A percentile compares a stretch with the other conserved stretches of the same genome.
Evolutionary conservation across 2,797 vertebrate species (phyloP).

Genomic region (Acanthopagrus latus): DNA sequence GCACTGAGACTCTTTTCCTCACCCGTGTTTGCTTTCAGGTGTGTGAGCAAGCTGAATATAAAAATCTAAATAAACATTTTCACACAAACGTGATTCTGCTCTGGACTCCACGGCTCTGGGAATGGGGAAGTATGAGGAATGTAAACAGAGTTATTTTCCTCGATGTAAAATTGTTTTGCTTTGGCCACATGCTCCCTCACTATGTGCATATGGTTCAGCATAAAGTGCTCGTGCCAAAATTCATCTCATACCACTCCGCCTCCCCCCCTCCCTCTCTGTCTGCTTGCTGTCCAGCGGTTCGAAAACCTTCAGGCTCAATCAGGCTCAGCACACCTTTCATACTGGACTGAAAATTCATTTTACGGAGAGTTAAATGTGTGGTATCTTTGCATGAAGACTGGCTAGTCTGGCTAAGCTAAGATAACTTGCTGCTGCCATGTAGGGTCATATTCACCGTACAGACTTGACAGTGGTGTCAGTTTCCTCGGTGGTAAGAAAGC

Average conservation of each 20-base stretch:
- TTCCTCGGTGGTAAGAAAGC: background rate
- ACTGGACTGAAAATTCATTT: background rate
- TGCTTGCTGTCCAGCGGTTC: background rate
- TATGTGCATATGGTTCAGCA: slow-evolving; percentile 43
- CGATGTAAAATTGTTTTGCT: slow-evolving; percentile 33
- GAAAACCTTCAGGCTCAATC: background rate
- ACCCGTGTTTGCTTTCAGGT: slow-evolving; percentile 57
- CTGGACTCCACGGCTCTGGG: slow-evolving; percentile 43
- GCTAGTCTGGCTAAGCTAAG: no score
- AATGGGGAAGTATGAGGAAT: slow-evolving; percentile 65
- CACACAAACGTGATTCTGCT: slow-evolving; percentile 58
- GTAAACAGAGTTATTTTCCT: slow-evolving; percentile 70
- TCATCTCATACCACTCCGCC: slow-evolving; percentile 39
- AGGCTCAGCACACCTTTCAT: slow-evolving; percentile 6
- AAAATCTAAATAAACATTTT: slow-evolving; percentile 72
- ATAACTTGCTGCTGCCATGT: no score
- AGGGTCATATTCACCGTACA: no score
- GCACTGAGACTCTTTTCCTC: slow-evolving; percentile 45
- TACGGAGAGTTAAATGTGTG: background rate
- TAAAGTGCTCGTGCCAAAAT: slow-evolving; percentile 35
- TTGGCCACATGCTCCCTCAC: slow-evolving; percentile 42
- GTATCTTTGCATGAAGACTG: background rate
- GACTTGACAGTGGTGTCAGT: background rate
- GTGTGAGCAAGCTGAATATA: slow-evolving; percentile 59
- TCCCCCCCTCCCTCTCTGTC: background rate